Evolutionary conservation across 2,888 invertebrate species (phyloP).

Genomic region (Branchipolynoe longqiensis): DNA sequence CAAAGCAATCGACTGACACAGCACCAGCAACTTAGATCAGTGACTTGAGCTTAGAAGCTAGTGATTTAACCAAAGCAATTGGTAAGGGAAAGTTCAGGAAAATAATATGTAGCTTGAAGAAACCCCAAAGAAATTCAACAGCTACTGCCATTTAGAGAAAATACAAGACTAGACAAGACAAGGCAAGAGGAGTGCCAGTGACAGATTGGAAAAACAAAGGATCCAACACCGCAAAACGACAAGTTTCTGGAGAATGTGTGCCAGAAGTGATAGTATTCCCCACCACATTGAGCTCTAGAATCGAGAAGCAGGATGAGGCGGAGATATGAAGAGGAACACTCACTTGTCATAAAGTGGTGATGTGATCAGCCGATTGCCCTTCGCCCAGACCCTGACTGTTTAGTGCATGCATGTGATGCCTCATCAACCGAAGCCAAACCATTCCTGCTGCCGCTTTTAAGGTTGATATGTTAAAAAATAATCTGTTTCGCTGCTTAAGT

Average conservation of each 20-base stretch:
- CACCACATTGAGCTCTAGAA: neutral
- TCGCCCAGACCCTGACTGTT: conserved; percentile 33
- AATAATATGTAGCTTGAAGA: neutral
- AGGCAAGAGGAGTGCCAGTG: neutral
- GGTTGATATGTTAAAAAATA: no score
- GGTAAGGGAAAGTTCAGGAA: neutral
- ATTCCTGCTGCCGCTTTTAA: neutral
- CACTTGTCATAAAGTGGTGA: conserved; percentile 57
- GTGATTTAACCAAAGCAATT: conserved; percentile 20
- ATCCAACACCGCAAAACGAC: conserved; percentile 45
- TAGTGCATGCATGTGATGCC: conserved; percentile 43
- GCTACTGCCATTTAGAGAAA: no score
- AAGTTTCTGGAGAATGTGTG: neutral
- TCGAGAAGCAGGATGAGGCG: conserved; percentile 14
- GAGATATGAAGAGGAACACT: conserved; percentile 55
- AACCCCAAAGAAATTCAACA: no score
- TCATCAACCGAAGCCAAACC: conserved; percentile 39
- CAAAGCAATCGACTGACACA: conserved; percentile 30
- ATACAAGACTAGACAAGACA: neutral
- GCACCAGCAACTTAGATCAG: neutral
- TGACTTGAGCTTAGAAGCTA: neutral
- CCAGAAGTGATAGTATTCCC: neutral
- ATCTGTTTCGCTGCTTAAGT: no score
- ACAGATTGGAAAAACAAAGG: neutral
- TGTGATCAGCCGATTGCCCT: conserved; percentile 29